Conservation (phyloP, 2,797 vertebrate genomes). For the Melanotaenia trifasciata region DNA sequence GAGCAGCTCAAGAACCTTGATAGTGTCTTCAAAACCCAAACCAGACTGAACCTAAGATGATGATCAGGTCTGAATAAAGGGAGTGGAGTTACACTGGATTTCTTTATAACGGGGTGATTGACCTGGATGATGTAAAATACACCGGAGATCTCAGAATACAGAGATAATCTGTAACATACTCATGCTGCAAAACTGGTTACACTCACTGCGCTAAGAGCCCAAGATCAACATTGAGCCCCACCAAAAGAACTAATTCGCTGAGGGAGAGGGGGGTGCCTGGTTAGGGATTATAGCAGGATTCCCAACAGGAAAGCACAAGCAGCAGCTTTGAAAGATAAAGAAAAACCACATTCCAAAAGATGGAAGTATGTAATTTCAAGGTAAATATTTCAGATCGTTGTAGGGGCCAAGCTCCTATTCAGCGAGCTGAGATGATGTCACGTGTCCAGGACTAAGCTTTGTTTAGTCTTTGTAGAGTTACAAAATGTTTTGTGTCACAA, state of each 20-base stretch:
- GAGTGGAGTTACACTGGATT: background rate
- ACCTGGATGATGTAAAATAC: conserved; percentile 5
- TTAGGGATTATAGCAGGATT: conserved; percentile 50
- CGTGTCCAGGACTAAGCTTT: too few species aligned
- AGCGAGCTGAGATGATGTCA: background rate
- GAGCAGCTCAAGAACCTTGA: background rate
- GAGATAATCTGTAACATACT: conserved; percentile 30
- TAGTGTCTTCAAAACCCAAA: background rate
- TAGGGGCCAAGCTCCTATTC: background rate
- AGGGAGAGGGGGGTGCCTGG: conserved; percentile 52
- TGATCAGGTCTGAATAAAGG: background rate
- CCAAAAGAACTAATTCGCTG: conserved; percentile 44
- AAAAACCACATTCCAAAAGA: conserved; percentile 23
- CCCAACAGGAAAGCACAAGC: conserved; percentile 19
- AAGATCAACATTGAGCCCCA: conserved; percentile 12
- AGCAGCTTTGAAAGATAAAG: conserved; percentile 22
- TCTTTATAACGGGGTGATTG: too few species aligned
- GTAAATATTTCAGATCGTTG: background rate
- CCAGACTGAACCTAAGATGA: background rate
- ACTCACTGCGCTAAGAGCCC: conserved; percentile 10
- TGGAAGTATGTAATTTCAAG: background rate
- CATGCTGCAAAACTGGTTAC: conserved; percentile 14
- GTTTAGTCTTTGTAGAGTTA: too few species aligned
- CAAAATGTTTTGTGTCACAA: too few species aligned
- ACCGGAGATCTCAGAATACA: conserved; percentile 29